A percentile compares a stretch with the other conserved stretches of the same genome.
Conservation (phyloP, 1,140 invertebrate species). For the Oppia nitens region DNA sequence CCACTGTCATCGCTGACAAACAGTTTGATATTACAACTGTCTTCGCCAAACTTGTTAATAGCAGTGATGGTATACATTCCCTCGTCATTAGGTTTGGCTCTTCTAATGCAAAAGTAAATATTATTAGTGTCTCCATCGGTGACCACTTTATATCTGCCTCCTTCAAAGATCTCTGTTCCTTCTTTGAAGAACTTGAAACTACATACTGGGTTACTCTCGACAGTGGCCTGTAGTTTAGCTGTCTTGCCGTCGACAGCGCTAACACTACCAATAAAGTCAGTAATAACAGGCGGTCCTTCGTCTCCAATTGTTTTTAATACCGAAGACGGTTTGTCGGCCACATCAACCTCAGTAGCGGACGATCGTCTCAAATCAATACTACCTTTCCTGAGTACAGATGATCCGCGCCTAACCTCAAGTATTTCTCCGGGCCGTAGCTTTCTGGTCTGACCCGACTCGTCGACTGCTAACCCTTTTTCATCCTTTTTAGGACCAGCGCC, state of each 20-base stretch:
- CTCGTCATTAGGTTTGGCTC: conserved; percentile 91
- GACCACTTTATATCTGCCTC: conserved; percentile 74
- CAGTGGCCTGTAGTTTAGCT: conserved; percentile 66
- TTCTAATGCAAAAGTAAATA: conserved; percentile 82
- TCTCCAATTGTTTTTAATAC: conserved; percentile 56
- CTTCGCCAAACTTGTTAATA: conserved; percentile 80
- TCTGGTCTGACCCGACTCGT: conserved; percentile 22
- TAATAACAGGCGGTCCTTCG: conserved; percentile 50
- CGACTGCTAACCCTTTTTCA: conserved; percentile 31
- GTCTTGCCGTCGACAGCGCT: conserved; percentile 80
- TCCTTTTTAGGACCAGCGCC: conserved; percentile 47
- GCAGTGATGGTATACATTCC: conserved; percentile 85
- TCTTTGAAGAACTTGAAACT: conserved; percentile 92
- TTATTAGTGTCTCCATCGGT: conserved; percentile 74
- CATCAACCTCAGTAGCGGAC: conserved; percentile 37
- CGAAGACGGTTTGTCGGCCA: conserved; percentile 72
- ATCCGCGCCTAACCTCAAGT: conserved; percentile 22
- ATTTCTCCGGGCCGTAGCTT: conserved; percentile 26
- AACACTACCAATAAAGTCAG: conserved; percentile 75
- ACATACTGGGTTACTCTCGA: conserved; percentile 79
- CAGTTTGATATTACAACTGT: conserved; percentile 80
- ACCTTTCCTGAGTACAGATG: conserved; percentile 1
- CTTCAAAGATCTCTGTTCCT: conserved; percentile 72
- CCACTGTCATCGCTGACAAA: conserved; percentile 90
- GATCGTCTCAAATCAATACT: conserved; percentile 17